Base-by-base conservation (phyloP, 2,113 vertebrate genomes). In the Ascaphus truei region DNA sequence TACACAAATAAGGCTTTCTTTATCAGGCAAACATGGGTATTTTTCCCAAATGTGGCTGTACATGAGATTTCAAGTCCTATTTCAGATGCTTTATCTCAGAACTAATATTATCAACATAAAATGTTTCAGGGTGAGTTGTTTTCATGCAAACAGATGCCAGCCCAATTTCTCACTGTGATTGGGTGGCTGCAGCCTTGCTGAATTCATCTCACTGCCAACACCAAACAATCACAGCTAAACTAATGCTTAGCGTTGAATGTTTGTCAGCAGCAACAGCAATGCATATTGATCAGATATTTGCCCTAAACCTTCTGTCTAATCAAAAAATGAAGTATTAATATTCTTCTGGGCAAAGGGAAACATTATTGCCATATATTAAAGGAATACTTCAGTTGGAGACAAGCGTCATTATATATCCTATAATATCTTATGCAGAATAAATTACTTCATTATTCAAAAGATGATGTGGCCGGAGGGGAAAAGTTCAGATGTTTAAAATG, bases 391-490 rank as follows among this genome's bases (percentile, higher is more conserved):
- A 12, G 45, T 71, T 52, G 30, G 31, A 60, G 57, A 71, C 56
- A 61, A 61, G 67, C 67, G 37, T 57, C 57, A 71, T 71, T 71
- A 71, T 45, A 71, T 61, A 61, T 31, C 27, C 67, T 71, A 71
- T 60, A 69, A 69, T 69, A 71, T 61, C 16, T 39, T 61, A 71
- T 71, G 56, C 67, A 61, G 67, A 71, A 71, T 61, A 71, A 71
- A 71, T 61, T 60, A 61, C 67, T 71, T 47, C 57, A 71, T 71
- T 61, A 71, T 71, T 71, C 56, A 71, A 68, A 71, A 61, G 31
- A 71, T 61, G 67, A 61, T 71, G 57, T 60, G 57, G 57, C 67
- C 57, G 15, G 45, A 43, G 57, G 56, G 66, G 25, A 23, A 41
- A 36, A 52, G 56, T 71, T 71, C 47, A 71, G 56, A 51, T 52